Conservation (phyloP, 2,888 invertebrate genomes). For the Gastracanthus pulcherrimus region DNA sequence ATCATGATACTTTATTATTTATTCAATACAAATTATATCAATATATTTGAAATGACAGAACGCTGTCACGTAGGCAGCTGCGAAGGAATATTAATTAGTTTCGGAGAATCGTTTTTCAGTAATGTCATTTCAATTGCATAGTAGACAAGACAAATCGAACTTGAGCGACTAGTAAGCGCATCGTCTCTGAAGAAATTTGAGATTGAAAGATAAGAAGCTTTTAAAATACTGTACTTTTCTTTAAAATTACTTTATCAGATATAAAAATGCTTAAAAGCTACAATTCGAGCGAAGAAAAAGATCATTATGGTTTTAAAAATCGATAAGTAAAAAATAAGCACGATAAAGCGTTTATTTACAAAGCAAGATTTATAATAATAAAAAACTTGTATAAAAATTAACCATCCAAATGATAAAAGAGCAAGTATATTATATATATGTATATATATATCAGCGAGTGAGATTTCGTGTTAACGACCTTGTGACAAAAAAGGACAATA, state of each 20-base stretch:
- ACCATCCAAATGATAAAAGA: slow-evolving; percentile 40
- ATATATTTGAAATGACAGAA: neutral
- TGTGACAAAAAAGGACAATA: slow-evolving; percentile 44
- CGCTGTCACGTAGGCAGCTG: neutral
- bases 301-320: slow-evolving; percentile 37
- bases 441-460: slow-evolving; percentile 40
- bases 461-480: slow-evolving; percentile 46
- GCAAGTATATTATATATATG: slow-evolving; percentile 16
- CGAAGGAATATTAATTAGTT: neutral
- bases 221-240: slow-evolving; percentile 41
- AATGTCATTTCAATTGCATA: no score
- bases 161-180: slow-evolving; percentile 53
- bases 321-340: slow-evolving; percentile 47
- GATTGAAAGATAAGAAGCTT: slow-evolving; percentile 56
- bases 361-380: slow-evolving; percentile 46
- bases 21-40: no score
- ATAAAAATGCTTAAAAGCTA: slow-evolving; percentile 31
- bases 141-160: slow-evolving; percentile 56
- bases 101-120: neutral
- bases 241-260: neutral
- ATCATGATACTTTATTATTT: no score
- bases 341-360: slow-evolving; percentile 57
- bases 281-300: slow-evolving; percentile 43
- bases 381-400: slow-evolving; percentile 29
- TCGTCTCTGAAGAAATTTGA: slow-evolving; percentile 55